A percentile compares a stretch with the other conserved stretches of the same genome.
phyloP scores from a whole-genome alignment of 2,113 vertebrate species.

The Protomyctophum bolini region DNA sequence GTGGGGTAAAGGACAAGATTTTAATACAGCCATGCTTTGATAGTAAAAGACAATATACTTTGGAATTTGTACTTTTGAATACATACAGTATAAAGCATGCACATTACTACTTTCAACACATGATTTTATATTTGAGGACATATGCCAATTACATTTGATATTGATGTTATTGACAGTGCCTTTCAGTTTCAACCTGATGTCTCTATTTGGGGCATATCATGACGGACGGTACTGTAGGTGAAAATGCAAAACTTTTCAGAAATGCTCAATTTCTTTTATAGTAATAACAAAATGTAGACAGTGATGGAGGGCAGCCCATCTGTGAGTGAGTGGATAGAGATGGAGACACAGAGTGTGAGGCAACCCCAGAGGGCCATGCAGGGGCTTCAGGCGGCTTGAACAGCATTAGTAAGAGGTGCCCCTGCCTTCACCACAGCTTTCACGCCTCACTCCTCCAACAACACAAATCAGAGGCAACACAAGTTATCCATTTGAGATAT shows the following conservation, averaged over 20 bases:
- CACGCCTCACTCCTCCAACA: slow-evolving; percentile 85
- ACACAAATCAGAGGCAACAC: slow-evolving; percentile 88
- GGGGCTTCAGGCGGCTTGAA: slow-evolving; percentile 37
- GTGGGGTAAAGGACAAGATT: no score
- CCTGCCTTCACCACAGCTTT: slow-evolving; percentile 75
- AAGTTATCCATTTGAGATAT: slow-evolving; percentile 90
- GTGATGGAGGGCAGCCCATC: slow-evolving; percentile 62
- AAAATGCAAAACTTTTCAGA: no score
- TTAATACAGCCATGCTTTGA: no score
- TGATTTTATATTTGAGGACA: background rate
- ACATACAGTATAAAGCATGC: no score
- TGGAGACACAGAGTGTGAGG: slow-evolving; percentile 25
- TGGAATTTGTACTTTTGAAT: no score
- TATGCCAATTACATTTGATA: background rate
- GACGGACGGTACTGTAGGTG: no score
- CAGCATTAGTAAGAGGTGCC: slow-evolving; percentile 70
- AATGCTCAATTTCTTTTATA: no score
- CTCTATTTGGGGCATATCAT: no score
- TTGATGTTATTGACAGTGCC: slow-evolving; percentile 9
- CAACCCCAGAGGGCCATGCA: slow-evolving; percentile 28
- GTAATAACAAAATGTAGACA: slow-evolving; percentile 25
- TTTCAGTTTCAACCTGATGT: background rate
- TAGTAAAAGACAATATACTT: no score
- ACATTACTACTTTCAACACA: background rate
- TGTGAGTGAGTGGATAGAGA: slow-evolving; percentile 48